Evolutionary conservation across 2,113 vertebrate species (phyloP), one percentile per base, ranked within the genome.

Genomic region (Peucedramus taeniatus): DNA sequence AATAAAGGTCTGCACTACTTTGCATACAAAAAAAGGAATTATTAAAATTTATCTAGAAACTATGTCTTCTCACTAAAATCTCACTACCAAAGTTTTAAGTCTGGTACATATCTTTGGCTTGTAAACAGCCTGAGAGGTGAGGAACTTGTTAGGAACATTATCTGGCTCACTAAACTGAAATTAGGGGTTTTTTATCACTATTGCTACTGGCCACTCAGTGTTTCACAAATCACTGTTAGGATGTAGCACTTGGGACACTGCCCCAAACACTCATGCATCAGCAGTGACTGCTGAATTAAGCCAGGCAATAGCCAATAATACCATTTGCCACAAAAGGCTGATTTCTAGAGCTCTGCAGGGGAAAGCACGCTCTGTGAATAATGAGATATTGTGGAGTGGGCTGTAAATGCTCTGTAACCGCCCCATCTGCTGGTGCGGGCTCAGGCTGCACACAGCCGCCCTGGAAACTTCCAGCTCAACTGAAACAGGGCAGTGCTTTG

Each of bases 351-450:
- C 56, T 78, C 68, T 78, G 63, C 64, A 44, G 65, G 53, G 82
- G 44, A 47, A 90, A 74, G 27, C 59, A 44, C 0, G 4, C 16
- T 77, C 45, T 7, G 2, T 31, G 61, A 80, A 69, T 20, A 42
- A 77, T 3, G 56, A 61, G 45, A 3, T 10, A 2, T 1, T 14
- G 54, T 12, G 35, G 72, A 44, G 47, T 7, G 5, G 81, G 44
- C 81, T n/a, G 74, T 45, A 87, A 91, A 68, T 4, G 23, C 78
- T 89, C 89, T 59, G 88, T 90, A 92, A 96, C 68, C 33, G 1
- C 94, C 74, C 97, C 96, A 96, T 83, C 97, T 97, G 89, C 95
- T 89, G 92, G 92, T 77, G 60, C 0, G 2, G 79, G 61, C n/a
- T 50, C 9, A 71, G 54, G 37, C 69, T 94, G 83, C 91, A 54